A percentile compares a stretch with the other conserved stretches of the same genome.
phyloP scores from a whole-genome alignment of 2,113 vertebrate genomes.

The Erythrocercus mccallii region DNA sequence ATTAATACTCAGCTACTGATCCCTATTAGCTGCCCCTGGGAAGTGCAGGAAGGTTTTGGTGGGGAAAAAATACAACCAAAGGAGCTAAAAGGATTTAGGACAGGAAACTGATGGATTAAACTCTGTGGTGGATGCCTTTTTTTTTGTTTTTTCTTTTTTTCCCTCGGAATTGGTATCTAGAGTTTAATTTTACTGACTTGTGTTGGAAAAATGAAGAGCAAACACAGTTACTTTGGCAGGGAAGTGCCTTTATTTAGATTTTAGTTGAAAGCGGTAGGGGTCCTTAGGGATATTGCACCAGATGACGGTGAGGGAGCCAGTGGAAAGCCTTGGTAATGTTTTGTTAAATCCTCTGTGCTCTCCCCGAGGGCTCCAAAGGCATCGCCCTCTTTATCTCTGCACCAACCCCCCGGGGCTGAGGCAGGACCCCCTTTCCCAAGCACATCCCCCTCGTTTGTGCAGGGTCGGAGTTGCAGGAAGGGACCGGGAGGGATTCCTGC shows the following conservation, averaged over 20 bases:
- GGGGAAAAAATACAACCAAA: background rate
- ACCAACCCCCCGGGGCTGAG: background rate
- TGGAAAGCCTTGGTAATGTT: background rate
- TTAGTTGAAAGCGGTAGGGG: background rate
- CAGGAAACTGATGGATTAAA: background rate
- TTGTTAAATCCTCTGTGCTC: background rate
- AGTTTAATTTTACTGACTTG: background rate
- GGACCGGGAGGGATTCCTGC: background rate
- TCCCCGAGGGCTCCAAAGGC: background rate
- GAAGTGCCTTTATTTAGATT: background rate
- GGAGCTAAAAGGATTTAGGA: background rate
- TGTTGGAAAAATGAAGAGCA: background rate
- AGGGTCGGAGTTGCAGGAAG: background rate
- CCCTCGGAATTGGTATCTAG: background rate
- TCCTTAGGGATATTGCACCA: background rate
- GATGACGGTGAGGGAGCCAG: background rate
- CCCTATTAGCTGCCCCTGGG: background rate
- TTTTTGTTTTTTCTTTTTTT: too few relatives aligned
- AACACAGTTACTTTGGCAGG: background rate
- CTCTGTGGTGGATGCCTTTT: background rate
- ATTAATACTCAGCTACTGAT: background rate
- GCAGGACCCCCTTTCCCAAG: background rate
- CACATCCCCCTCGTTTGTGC: fast-evolving
- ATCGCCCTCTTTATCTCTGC: background rate
- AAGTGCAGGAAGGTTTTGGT: background rate